These are phyloP conservation scores for Thecophora atra DNA, from an alignment of 2,888 invertebrate species.

Conservation along the genomic window DNA sequence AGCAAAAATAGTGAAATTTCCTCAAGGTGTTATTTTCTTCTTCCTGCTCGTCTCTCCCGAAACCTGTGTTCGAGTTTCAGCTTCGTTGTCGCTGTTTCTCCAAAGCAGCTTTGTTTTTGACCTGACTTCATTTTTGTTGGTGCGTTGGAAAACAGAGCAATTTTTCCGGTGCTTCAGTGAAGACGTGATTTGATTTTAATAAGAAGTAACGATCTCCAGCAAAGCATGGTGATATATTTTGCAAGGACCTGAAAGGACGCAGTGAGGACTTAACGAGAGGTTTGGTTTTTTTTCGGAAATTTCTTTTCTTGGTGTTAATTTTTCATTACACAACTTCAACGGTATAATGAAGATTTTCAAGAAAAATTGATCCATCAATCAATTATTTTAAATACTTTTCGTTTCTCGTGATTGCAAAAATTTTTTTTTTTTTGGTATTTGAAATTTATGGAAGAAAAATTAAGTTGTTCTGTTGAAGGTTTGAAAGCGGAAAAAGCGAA, in stretches of 20 bases:
- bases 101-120: background rate
- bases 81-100: background rate
- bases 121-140: background rate
- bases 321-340: too few species aligned
- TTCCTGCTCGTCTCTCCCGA: background rate
- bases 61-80: too few species aligned
- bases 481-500: too few species aligned
- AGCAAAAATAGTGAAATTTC: constrained; percentile 52
- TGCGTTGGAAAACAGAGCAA: background rate
- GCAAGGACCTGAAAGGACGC: too few species aligned
- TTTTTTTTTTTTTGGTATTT: background rate
- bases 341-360: too few species aligned
- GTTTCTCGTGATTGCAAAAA: background rate
- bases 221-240: background rate
- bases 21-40: constrained; percentile 38
- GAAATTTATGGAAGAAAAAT: background rate
- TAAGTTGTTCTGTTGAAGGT: background rate
- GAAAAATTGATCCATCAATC: too few species aligned
- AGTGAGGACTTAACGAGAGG: too few species aligned
- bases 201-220: background rate
- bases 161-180: constrained; percentile 8
- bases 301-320: too few species aligned
- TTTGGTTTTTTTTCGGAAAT: too few species aligned
- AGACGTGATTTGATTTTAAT: constrained; percentile 10
- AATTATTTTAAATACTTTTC: too few species aligned